Conservation (phyloP, 2,797 vertebrate species). For the Erethizon dorsatum region DNA sequence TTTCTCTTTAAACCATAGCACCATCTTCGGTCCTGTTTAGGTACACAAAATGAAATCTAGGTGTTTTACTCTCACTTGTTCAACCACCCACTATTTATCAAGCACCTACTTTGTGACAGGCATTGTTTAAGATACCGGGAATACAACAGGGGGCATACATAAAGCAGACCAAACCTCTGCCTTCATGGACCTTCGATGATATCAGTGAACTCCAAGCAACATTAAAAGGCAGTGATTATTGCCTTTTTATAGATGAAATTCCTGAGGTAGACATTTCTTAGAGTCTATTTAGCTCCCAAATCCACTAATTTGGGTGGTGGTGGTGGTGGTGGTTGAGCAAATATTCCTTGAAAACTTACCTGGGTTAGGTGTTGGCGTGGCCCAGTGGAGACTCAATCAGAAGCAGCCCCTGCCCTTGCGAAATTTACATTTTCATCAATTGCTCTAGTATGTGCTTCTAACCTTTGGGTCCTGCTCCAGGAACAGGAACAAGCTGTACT, state of each 20-base stretch:
- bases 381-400: not conserved
- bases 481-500: not conserved
- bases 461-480: not conserved
- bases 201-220: not conserved
- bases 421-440: not conserved
- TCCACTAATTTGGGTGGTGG: not conserved
- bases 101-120: not conserved
- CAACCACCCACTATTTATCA: not conserved
- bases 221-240: not conserved
- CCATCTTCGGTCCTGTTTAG: not conserved
- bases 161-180: not conserved
- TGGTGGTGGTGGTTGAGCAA: not conserved
- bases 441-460: not conserved
- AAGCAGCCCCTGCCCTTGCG: accelerated
- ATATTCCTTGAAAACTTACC: not conserved
- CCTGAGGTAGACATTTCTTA: not conserved
- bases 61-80: not conserved
- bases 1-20: not conserved
- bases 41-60: not conserved
- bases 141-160: not conserved
- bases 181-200: not conserved
- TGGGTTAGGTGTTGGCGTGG: not conserved
- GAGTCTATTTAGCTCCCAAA: not conserved
- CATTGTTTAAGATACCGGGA: not conserved
- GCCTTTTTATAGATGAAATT: not conserved